Conservation (phyloP, 2,888 invertebrate species). For the Nudaria mundana region DNA sequence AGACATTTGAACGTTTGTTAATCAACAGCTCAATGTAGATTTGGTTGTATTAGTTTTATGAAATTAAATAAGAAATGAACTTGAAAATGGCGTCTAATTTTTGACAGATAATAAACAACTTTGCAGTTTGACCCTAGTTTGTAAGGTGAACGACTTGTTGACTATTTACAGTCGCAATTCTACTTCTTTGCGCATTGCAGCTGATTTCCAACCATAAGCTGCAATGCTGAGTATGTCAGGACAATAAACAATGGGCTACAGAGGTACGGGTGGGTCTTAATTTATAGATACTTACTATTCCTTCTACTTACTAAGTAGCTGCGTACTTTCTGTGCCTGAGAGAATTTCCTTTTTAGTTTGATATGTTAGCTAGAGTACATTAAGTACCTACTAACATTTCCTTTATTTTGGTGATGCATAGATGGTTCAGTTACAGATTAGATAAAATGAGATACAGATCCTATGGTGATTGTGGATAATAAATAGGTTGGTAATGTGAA, state of each 20-base stretch:
- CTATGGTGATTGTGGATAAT: too few species aligned
- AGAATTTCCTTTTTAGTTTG: too few species aligned
- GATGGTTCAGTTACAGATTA: too few species aligned
- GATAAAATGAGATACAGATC: too few species aligned
- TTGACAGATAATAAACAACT: conserved; percentile 21
- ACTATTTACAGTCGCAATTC: conserved; percentile 26
- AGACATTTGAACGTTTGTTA: conserved; percentile 17
- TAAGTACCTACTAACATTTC: too few species aligned
- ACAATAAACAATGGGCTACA: conserved; percentile 16
- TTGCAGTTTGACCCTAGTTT: conserved; percentile 11
- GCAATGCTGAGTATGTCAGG: conserved; percentile 32
- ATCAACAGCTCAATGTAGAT: conserved; percentile 13
- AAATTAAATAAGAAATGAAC: conserved; percentile 12
- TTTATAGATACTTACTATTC: too few species aligned
- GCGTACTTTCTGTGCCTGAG: too few species aligned
- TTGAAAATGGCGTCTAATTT: conserved; percentile 20
- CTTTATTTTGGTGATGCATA: too few species aligned
- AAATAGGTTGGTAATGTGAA: too few species aligned
- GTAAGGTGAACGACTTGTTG: conserved; percentile 28
- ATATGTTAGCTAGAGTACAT: too few species aligned
- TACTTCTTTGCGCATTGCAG: conserved; percentile 38
- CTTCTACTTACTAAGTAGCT: too few species aligned
- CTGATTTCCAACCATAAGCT: conserved; percentile 26
- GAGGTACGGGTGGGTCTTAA: conserved; percentile 4
- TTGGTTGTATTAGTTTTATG: conserved; percentile 12